Conservation (phyloP, 92 coral and sea anemone species). For the Porites evermanni region DNA sequence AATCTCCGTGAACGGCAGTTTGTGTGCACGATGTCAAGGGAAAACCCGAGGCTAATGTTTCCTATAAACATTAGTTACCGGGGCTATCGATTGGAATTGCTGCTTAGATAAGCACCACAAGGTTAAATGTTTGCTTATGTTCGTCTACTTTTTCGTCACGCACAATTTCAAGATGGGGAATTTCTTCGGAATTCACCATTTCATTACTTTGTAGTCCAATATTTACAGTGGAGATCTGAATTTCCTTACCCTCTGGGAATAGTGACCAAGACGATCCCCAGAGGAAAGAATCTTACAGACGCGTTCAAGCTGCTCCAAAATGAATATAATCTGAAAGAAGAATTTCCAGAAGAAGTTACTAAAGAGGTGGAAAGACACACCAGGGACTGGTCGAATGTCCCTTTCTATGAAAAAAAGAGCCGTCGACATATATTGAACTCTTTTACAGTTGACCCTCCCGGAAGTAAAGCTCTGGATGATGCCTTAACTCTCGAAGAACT, state of each 20-base stretch:
- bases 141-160: too few relatives aligned
- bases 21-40: constrained; percentile 56
- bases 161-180: too few relatives aligned
- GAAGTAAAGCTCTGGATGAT: constrained; percentile 76
- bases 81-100: too few relatives aligned
- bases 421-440: constrained; percentile 36
- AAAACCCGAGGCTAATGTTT: constrained; percentile 46
- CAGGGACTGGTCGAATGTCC: constrained; percentile 23
- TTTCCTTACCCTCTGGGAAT: constrained; percentile 70
- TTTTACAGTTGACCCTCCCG: constrained; percentile 80
- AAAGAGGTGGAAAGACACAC: constrained; percentile 26
- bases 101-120: too few relatives aligned
- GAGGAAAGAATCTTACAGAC: constrained; percentile 34
- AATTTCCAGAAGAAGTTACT: constrained; percentile 51
- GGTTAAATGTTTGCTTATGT: too few relatives aligned
- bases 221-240: constrained; percentile 59
- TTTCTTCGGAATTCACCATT: too few relatives aligned
- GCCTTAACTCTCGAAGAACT: constrained; percentile 62
- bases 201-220: constrained; percentile 72
- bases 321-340: constrained; percentile 52
- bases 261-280: constrained; percentile 56
- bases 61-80: too few relatives aligned
- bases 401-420: constrained; percentile 37
- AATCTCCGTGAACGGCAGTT: constrained; percentile 58
- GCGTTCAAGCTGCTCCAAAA: constrained; percentile 54